Conservation (phyloP, 2,888 invertebrate species). For the Gymnoscelis rufifasciata region DNA sequence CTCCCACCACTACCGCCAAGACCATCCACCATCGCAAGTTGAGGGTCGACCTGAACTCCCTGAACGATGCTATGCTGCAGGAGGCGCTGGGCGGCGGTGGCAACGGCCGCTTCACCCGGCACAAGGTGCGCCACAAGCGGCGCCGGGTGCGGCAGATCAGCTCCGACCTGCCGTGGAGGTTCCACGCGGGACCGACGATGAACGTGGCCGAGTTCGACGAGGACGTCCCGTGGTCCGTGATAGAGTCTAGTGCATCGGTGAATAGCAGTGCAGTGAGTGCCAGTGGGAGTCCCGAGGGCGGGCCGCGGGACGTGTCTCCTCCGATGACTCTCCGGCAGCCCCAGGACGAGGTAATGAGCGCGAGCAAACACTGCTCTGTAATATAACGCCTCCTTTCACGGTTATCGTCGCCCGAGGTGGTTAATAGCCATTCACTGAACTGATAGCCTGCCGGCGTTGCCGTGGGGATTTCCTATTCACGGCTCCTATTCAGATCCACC, state of each 20-base stretch:
- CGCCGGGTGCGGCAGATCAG: slow-evolving; percentile 64
- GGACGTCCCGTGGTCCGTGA: slow-evolving; percentile 73
- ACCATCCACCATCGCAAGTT: slow-evolving; percentile 48
- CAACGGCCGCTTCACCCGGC: slow-evolving; percentile 61
- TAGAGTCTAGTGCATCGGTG: slow-evolving; percentile 55
- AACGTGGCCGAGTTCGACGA: slow-evolving; percentile 76
- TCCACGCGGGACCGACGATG: slow-evolving; percentile 72
- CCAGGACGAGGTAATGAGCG: slow-evolving; percentile 66
- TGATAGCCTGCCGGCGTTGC: slow-evolving; percentile 61
- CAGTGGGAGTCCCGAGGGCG: slow-evolving; percentile 54
- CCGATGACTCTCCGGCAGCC: slow-evolving; percentile 69
- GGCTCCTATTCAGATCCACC: slow-evolving; percentile 57
- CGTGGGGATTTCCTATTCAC: slow-evolving; percentile 61
- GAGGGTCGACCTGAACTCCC: slow-evolving; percentile 61
- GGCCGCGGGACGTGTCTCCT: slow-evolving; percentile 58
- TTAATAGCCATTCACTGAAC: slow-evolving; percentile 69
- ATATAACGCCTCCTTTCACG: slow-evolving; percentile 55
- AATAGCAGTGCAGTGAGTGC: slow-evolving; percentile 72
- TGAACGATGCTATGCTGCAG: slow-evolving; percentile 67
- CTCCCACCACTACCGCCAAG: slow-evolving; percentile 37
- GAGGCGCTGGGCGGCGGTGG: slow-evolving; percentile 58
- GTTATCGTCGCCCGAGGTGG: slow-evolving; percentile 74
- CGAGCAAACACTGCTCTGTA: slow-evolving; percentile 54
- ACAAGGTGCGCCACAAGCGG: slow-evolving; percentile 71
- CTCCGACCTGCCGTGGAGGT: slow-evolving; percentile 71